phyloP scores from a whole-genome alignment of 2,113 vertebrate species.

The Nyctereutes procyonoides region DNA sequence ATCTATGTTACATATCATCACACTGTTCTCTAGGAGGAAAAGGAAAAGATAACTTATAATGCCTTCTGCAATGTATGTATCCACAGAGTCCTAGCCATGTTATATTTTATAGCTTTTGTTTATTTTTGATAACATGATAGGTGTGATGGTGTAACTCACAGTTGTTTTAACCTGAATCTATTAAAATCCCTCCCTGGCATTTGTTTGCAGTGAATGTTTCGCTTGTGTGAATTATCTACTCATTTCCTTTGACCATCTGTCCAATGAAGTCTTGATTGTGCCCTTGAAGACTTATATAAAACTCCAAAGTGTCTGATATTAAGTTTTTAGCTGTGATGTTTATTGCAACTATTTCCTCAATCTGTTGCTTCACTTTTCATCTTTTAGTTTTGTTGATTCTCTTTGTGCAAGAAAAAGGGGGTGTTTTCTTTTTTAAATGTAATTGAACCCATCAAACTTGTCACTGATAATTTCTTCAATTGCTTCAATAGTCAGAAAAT shows the following conservation, averaged over 20 bases:
- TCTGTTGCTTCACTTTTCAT: constrained; percentile 34
- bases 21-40: background rate
- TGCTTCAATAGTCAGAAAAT: constrained; percentile 79
- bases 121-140: constrained; percentile 40
- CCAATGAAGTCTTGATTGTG: background rate
- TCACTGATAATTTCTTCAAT: constrained; percentile 79
- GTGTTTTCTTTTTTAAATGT: background rate
- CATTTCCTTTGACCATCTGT: constrained; percentile 33
- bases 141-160: background rate
- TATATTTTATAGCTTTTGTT: constrained; percentile 34
- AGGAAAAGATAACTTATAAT: background rate
- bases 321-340: constrained; percentile 23
- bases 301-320: constrained; percentile 30
- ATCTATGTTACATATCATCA: background rate
- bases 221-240: constrained; percentile 33
- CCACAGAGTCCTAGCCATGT: background rate
- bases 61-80: background rate
- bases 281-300: constrained; percentile 38
- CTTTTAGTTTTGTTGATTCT: constrained; percentile 62
- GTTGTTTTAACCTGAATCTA: constrained; percentile 36
- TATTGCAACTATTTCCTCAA: constrained; percentile 25
- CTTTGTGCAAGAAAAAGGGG: constrained; percentile 28
- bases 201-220: constrained; percentile 52
- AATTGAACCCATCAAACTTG: constrained; percentile 71
- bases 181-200: constrained; percentile 9